phyloP scores from a whole-genome alignment of 1,140 invertebrate genomes.

The Aphelenchoides avenae region DNA sequence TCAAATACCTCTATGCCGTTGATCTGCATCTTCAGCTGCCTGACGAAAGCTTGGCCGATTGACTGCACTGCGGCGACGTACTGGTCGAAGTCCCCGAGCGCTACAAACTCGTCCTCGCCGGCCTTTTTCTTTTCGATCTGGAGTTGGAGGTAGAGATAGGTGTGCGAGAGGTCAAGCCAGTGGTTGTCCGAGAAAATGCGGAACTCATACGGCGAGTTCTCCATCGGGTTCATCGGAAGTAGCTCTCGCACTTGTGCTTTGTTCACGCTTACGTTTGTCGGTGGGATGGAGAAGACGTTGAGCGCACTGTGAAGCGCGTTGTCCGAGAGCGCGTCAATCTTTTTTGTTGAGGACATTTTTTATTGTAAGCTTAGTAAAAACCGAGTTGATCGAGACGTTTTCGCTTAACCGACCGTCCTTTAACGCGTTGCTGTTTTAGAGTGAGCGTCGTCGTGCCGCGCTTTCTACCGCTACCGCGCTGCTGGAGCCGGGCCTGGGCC shows the following conservation, averaged over 20 bases:
- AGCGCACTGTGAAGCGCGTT: conserved; percentile 5
- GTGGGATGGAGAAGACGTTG: conserved; percentile 11
- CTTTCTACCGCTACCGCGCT: no score
- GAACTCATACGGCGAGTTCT: conserved; percentile 9
- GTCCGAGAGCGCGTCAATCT: conserved; percentile 10
- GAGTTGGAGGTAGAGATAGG: conserved; percentile 12
- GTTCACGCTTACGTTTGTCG: conserved; percentile 5
- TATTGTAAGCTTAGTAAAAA: no score
- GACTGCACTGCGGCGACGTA: conserved; percentile 15
- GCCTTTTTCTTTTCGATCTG: conserved; percentile 2
- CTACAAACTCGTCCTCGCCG: conserved; percentile 9
- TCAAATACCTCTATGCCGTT: conserved; percentile 15
- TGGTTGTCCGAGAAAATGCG: conserved; percentile 17
- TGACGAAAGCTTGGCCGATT: conserved; percentile 7
- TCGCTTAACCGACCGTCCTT: not conserved
- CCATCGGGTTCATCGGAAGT: conserved; percentile 6
- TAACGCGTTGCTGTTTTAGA: not conserved
- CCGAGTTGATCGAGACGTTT: conserved; percentile 9
- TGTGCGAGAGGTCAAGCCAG: conserved; percentile 16
- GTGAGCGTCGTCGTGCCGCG: not conserved
- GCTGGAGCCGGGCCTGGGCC: no score
- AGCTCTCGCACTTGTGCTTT: conserved; percentile 1
- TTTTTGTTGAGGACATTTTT: conserved; percentile 14
- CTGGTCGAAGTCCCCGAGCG: conserved; percentile 6
- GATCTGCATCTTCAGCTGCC: conserved; percentile 12